phyloP scores from a whole-genome alignment of 1,140 invertebrate species.

The Trypoxylus dichotomus region DNA sequence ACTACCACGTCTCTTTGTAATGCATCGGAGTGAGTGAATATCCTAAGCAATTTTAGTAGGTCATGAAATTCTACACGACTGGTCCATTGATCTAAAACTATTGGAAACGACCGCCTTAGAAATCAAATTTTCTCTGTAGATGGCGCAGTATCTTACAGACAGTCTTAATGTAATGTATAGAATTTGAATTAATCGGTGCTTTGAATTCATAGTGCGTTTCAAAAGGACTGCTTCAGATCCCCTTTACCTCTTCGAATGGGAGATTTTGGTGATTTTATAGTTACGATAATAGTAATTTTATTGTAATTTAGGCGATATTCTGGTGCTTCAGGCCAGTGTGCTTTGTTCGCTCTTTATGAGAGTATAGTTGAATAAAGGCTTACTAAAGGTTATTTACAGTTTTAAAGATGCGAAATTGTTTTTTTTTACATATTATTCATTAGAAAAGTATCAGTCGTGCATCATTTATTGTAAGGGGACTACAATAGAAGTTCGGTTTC shows the following conservation, averaged over 20 bases:
- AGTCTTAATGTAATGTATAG: neutral
- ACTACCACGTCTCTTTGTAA: too few relatives aligned
- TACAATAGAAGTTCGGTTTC: too few relatives aligned
- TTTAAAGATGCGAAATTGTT: too few relatives aligned
- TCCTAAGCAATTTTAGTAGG: too few relatives aligned
- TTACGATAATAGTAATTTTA: slow-evolving; percentile 10
- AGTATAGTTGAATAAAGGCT: neutral
- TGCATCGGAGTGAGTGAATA: too few relatives aligned
- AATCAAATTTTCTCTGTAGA: neutral
- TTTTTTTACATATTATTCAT: too few relatives aligned
- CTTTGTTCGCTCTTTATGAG: neutral
- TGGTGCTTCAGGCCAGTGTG: neutral
- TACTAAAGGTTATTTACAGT: neutral
- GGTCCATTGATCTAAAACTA: neutral
- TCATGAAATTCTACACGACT: neutral
- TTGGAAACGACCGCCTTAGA: neutral
- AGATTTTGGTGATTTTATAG: slow-evolving; percentile 9
- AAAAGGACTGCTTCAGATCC: neutral
- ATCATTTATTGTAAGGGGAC: too few relatives aligned
- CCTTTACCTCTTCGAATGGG: neutral
- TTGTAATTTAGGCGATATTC: neutral
- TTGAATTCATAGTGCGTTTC: neutral
- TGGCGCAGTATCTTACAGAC: neutral
- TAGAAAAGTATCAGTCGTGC: too few relatives aligned
- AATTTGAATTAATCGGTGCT: slow-evolving; percentile 6